A percentile compares a stretch with the other conserved stretches of the same genome.
phyloP scores from a whole-genome alignment of 1,140 invertebrate species.

The Dendroctonus ponderosae region DNA sequence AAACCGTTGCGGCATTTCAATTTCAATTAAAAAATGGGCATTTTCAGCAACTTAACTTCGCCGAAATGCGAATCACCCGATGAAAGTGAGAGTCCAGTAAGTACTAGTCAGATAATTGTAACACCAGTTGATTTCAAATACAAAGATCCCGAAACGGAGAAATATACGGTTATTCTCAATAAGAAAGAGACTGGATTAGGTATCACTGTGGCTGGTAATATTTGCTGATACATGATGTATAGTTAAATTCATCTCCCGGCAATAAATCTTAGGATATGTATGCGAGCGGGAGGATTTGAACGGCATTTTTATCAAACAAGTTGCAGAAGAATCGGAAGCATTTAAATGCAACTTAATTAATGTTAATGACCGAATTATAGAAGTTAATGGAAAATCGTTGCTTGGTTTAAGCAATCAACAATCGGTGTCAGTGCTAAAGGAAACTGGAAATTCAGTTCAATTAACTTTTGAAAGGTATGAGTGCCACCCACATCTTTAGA shows the following conservation, averaged over 20 bases:
- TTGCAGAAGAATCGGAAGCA: slow-evolving; percentile 88
- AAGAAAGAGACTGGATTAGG: slow-evolving; percentile 68
- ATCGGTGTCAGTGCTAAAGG: slow-evolving; percentile 81
- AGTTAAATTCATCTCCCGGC: background rate
- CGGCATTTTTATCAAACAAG: slow-evolving; percentile 94
- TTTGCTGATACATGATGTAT: background rate
- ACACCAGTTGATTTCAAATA: slow-evolving; percentile 49
- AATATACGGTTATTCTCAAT: slow-evolving; percentile 60
- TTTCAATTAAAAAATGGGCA: background rate
- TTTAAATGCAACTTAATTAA: slow-evolving; percentile 82
- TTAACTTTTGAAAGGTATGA: slow-evolving; percentile 71
- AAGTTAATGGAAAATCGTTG: slow-evolving; percentile 78
- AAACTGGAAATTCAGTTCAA: slow-evolving; percentile 77
- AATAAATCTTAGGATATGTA: slow-evolving; percentile 56
- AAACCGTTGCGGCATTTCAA: background rate
- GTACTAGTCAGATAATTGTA: slow-evolving; percentile 52
- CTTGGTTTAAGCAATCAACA: slow-evolving; percentile 86
- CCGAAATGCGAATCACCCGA: slow-evolving; percentile 25
- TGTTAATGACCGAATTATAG: slow-evolving; percentile 89
- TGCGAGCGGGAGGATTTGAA: slow-evolving; percentile 83
- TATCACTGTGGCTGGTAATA: slow-evolving; percentile 47
- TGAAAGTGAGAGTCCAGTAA: slow-evolving; percentile 48
- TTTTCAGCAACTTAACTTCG: slow-evolving; percentile 8
- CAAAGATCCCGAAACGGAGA: slow-evolving; percentile 52
- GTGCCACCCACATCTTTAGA: background rate